phyloP scores from a whole-genome alignment of 2,797 vertebrate genomes.

The Borostomias antarcticus region DNA sequence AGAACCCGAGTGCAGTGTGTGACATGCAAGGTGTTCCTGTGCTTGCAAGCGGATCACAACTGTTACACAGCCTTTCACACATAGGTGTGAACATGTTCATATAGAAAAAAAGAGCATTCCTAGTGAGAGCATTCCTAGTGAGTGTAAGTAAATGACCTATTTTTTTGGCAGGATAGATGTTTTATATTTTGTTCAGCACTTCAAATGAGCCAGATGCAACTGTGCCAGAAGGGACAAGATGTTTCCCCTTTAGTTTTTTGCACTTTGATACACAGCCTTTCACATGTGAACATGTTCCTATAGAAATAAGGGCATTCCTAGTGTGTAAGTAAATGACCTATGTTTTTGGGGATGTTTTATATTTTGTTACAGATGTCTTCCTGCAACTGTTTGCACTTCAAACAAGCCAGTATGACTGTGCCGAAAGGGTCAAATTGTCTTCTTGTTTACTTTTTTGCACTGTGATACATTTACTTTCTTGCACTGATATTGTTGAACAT shows the following conservation, averaged over 20 bases:
- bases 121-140: not conserved
- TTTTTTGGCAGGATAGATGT: too few relatives aligned
- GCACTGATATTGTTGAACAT: too few relatives aligned
- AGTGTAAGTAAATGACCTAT: not conserved
- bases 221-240: too few relatives aligned
- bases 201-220: too few relatives aligned
- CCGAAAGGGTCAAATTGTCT: too few relatives aligned
- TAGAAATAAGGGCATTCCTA: too few relatives aligned
- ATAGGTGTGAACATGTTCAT: constrained; percentile 6
- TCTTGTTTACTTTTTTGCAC: too few relatives aligned
- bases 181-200: too few relatives aligned
- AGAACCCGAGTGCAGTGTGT: constrained; percentile 18
- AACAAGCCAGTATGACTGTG: too few relatives aligned
- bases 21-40: constrained; percentile 24
- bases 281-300: too few relatives aligned
- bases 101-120: too few relatives aligned
- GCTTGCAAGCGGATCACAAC: constrained; percentile 11
- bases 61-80: constrained; percentile 24
- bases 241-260: not conserved
- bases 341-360: not conserved
- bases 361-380: constrained; percentile 2
- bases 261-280: not conserved
- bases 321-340: not conserved
- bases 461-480: too few relatives aligned
- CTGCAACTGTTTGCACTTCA: constrained; percentile 5